Conservation (phyloP, 2,888 invertebrate species). For the Heliconius erato region DNA sequence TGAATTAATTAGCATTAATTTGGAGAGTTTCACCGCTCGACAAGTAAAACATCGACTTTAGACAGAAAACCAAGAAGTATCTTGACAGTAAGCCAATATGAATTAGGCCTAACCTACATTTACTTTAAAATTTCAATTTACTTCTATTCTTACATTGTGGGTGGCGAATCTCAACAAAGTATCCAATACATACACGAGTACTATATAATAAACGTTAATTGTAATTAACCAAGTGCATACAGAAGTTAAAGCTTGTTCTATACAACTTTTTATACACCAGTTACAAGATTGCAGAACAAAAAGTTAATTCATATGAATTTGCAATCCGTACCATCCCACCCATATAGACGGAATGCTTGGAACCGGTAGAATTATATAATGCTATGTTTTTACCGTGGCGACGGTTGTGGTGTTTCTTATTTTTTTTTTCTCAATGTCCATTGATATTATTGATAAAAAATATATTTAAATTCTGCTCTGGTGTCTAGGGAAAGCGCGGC, state of each 20-base stretch:
- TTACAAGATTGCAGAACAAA: constrained; percentile 34
- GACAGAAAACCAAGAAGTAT: too few relatives aligned
- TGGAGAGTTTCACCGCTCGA: background rate
- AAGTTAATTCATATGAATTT: constrained; percentile 49
- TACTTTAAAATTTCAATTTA: background rate
- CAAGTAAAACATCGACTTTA: background rate
- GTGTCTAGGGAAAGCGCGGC: too few relatives aligned
- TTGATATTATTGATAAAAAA: background rate
- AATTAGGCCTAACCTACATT: too few relatives aligned
- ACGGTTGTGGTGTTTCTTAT: background rate
- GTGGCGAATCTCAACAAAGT: background rate
- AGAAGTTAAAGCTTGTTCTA: constrained; percentile 13
- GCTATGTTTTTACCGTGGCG: background rate
- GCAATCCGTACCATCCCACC: constrained; percentile 68
- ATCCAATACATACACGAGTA: background rate
- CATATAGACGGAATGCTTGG: constrained; percentile 67
- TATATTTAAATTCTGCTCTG: too few relatives aligned
- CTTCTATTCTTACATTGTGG: background rate
- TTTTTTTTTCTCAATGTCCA: background rate
- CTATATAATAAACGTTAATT: too few relatives aligned
- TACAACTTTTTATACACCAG: constrained; percentile 21
- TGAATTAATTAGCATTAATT: too few relatives aligned
- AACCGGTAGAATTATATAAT: constrained; percentile 75
- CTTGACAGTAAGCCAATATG: too few relatives aligned
- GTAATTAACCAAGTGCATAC: background rate